Conservation (phyloP, 2,113 vertebrate genomes). For the Pterophyllum scalare region DNA sequence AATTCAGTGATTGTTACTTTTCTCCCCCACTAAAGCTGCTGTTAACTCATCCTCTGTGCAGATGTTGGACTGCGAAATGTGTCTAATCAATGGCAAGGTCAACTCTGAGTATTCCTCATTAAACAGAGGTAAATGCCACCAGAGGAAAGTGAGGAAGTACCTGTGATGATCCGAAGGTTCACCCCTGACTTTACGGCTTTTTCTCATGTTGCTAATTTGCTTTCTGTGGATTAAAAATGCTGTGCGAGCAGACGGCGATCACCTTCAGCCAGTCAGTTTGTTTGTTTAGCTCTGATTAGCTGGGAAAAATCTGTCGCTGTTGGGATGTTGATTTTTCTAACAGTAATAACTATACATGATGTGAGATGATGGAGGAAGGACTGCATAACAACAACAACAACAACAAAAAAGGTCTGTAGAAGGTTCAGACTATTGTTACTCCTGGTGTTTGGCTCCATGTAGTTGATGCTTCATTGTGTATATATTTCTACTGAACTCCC, state of each 20-base stretch:
- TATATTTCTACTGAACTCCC: too few species aligned
- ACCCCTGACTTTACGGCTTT: background rate
- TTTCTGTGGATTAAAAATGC: too few species aligned
- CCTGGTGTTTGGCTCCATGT: background rate
- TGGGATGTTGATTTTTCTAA: background rate
- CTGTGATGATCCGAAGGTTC: background rate
- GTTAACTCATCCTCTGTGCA: background rate
- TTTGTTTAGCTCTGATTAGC: fast-evolving
- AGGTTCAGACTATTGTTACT: background rate
- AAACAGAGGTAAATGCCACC: background rate
- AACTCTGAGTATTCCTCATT: background rate
- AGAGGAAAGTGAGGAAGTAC: fast-evolving
- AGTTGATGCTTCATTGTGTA: background rate
- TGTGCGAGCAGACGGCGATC: background rate
- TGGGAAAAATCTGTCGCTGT: background rate
- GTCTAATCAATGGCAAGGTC: background rate
- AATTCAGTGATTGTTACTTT: background rate
- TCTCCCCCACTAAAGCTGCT: background rate
- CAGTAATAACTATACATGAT: background rate
- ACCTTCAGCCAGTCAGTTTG: background rate
- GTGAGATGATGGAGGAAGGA: background rate
- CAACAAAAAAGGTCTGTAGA: too few species aligned
- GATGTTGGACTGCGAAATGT: background rate
- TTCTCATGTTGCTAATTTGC: background rate
- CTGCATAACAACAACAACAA: background rate